Evolutionary conservation across 2,888 invertebrate genomes (phyloP), one percentile per base, ranked within the genome.

Genomic region (Allygus modestus): DNA sequence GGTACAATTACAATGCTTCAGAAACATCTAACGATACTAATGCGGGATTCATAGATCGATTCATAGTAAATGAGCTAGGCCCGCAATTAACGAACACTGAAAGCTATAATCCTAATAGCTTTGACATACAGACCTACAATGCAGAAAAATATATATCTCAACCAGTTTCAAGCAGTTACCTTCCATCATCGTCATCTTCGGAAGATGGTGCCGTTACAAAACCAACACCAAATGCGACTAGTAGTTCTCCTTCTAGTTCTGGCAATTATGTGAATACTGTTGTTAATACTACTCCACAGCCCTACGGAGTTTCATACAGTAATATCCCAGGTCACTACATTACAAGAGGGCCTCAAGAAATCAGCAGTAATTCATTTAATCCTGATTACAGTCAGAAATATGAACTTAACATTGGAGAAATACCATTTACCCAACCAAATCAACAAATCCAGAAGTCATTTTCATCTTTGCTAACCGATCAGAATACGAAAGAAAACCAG

Each of bases 291-390:
- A 58, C 23, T 23, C 58, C 58, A 58, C 7, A 58, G 7, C 20
- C 20, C 23, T 28, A 28, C 12, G 28, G 0, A 28, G 15, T 26
- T 11, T 31, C 65, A 28, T 31, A 65, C 9, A 65, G 15, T 31
- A 31, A 31, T 65, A 31, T 20, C 20, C 58, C 28, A 2, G 65
- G 65, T 28, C 65, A 65, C 12, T 65, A 65, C 20, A 65, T 65
- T 31, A 65, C 65, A 17, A 28, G 4, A 17, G 9, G 15, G 7
- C 65, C 65, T 20, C 65, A 9, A 65, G 65, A 65, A 65, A 28
- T 28, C 15, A 28, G 2, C 15, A 28, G 28, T 1, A 12, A 9
- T 58, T 20, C 58, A 65, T 58, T 58, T 58, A 58, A 58, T 23
- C 2, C 20, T 23, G 4, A 58, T 20, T 58, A 58, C 23, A 58